Percentiles rank a stretch among this genome's conserved stretches.
phyloP scores from a whole-genome alignment of 2,113 vertebrate species.

The Peromyscus polionotus region DNA sequence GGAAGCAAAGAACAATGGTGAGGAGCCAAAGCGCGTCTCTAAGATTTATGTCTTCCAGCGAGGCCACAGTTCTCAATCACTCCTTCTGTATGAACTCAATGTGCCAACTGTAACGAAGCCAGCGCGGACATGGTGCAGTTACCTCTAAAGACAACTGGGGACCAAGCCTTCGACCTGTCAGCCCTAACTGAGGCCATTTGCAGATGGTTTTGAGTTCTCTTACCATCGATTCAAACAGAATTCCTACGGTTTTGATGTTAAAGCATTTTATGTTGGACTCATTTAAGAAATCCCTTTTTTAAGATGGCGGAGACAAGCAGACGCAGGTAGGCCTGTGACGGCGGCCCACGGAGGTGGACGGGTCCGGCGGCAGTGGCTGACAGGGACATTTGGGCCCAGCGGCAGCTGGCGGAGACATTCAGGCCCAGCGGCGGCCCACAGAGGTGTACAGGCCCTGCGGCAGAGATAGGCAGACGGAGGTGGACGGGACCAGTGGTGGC shows the following conservation, averaged over 20 bases:
- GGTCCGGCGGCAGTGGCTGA: no score
- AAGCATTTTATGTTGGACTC: neutral
- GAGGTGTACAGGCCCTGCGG: no score
- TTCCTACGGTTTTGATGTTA: slow-evolving; percentile 27
- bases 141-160: neutral
- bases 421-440: no score
- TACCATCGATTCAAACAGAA: neutral
- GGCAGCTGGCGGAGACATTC: no score
- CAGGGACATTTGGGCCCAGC: no score
- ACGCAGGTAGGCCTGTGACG: no score
- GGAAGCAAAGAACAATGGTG: neutral
- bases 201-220: neutral
- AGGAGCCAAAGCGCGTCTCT: neutral
- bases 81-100: neutral
- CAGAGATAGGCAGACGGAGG: no score
- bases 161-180: neutral
- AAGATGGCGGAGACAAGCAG: no score
- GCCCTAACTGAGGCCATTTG: neutral
- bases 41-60: neutral
- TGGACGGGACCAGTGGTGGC: no score
- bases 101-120: neutral
- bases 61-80: neutral
- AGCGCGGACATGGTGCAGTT: neutral
- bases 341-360: no score
- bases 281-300: neutral